Conservation (phyloP, 2,113 vertebrate genomes). For the Nibea albiflora region DNA sequence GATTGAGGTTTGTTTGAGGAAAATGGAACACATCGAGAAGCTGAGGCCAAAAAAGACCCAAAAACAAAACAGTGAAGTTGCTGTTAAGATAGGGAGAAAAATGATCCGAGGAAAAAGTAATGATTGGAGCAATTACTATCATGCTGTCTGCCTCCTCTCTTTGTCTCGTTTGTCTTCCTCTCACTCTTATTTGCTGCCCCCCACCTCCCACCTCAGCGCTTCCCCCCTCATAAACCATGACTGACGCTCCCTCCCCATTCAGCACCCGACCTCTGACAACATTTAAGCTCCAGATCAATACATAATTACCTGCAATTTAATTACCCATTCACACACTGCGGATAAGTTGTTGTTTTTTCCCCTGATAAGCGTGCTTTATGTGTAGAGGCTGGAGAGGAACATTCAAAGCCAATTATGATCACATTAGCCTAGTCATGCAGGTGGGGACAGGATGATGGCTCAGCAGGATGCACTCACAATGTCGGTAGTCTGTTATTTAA, state of each 20-base stretch:
- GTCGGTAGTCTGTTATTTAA: constrained; percentile 20
- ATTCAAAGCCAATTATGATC: constrained; percentile 56
- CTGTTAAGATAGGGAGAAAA: neutral
- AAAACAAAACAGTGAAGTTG: neutral
- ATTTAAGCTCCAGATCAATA: constrained; percentile 66
- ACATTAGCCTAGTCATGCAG: constrained; percentile 51
- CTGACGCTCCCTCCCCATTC: constrained; percentile 36
- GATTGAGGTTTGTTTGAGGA: neutral
- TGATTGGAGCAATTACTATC: constrained; percentile 4
- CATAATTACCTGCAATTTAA: constrained; percentile 68
- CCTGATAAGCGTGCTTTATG: constrained; percentile 36
- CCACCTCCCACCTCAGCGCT: too few species aligned
- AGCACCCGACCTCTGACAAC: constrained; percentile 49
- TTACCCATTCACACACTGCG: constrained; percentile 47
- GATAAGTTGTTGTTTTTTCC: constrained; percentile 25
- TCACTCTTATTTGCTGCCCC: neutral
- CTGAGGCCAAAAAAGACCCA: neutral
- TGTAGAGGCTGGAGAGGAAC: constrained; percentile 31
- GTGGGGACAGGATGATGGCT: constrained; percentile 35
- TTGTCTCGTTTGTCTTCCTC: neutral
- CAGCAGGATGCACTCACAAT: constrained; percentile 8
- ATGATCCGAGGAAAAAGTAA: constrained; percentile 21
- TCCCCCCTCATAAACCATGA: constrained; percentile 22
- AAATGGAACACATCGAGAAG: neutral
- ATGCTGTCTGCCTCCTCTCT: neutral